Percentiles rank a stretch among this genome's conserved stretches.
These are phyloP conservation scores for Pseudococcus jackbeardsleyi DNA, from an alignment of 2,888 invertebrate species.

Conservation along the genomic window DNA sequence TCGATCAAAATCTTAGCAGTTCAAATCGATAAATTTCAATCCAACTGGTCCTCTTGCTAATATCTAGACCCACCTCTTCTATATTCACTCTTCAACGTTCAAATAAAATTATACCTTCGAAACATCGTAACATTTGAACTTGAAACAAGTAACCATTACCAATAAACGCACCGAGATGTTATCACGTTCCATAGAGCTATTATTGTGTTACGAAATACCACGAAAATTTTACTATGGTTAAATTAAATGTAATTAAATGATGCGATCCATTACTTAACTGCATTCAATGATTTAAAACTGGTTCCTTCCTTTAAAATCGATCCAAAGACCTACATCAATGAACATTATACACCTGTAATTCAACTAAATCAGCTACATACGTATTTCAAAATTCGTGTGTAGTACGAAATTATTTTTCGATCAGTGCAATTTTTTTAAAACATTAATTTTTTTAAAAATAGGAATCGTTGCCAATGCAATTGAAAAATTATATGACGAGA, in stretches of 20 bases:
- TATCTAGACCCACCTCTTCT: background rate
- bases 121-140: conserved; percentile 5
- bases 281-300: conserved; percentile 35
- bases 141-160: conserved; percentile 15
- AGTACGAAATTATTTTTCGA: conserved; percentile 3
- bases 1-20: no score
- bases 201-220: conserved; percentile 3
- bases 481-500: background rate
- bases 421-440: conserved; percentile 21
- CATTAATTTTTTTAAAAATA: background rate
- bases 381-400: conserved; percentile 29
- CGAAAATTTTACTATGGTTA: conserved; percentile 27
- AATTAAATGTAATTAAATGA: conserved; percentile 23
- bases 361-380: background rate
- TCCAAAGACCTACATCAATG: conserved; percentile 49
- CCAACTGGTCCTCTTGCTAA: background rate
- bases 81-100: background rate
- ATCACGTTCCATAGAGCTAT: background rate
- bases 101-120: conserved; percentile 6
- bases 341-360: conserved; percentile 27
- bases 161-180: conserved; percentile 38
- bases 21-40: background rate
- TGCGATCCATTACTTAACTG: conserved; percentile 40
- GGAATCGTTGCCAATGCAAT: background rate
- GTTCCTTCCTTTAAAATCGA: conserved; percentile 11